A percentile compares a stretch with the other conserved stretches of the same genome.
These are phyloP conservation scores for Pseudorasbora parva DNA, from an alignment of 2,113 vertebrate genomes.

Conservation along the genomic window DNA sequence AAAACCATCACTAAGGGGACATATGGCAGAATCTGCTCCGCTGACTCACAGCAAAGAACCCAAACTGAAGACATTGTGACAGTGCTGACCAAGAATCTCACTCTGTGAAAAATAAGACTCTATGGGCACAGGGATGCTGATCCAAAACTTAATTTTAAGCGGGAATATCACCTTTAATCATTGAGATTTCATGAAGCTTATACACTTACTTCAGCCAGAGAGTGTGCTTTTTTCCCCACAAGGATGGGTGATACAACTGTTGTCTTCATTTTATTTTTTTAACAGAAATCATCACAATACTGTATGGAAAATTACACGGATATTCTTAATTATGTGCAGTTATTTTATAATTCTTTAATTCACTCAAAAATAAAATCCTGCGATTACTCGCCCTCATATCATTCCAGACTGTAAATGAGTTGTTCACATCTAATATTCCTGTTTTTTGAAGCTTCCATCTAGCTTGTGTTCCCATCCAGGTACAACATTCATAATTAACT, in stretches of 20 bases:
- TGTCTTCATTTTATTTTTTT: neutral
- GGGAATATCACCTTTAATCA: neutral
- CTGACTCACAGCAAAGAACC: neutral
- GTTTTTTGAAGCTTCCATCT: too few species aligned
- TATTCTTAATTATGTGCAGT: neutral
- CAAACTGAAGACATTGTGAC: neutral
- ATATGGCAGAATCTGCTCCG: neutral
- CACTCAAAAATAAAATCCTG: neutral
- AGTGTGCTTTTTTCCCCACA: neutral
- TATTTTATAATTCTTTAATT: neutral
- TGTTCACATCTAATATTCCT: neutral
- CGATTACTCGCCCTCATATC: neutral
- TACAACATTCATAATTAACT: neutral
- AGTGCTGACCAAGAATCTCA: neutral
- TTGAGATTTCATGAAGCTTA: neutral
- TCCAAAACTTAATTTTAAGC: neutral
- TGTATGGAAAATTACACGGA: slow-evolving; percentile 3
- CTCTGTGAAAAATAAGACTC: neutral
- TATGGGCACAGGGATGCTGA: neutral
- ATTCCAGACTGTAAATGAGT: neutral
- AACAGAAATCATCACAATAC: neutral
- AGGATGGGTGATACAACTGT: neutral
- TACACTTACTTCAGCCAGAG: neutral
- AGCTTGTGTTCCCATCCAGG: neutral
- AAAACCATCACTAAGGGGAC: neutral